Evolutionary conservation across 2,888 invertebrate genomes (phyloP), one percentile per base, ranked within the genome.

Genomic region (Anthoptus insignis): DNA sequence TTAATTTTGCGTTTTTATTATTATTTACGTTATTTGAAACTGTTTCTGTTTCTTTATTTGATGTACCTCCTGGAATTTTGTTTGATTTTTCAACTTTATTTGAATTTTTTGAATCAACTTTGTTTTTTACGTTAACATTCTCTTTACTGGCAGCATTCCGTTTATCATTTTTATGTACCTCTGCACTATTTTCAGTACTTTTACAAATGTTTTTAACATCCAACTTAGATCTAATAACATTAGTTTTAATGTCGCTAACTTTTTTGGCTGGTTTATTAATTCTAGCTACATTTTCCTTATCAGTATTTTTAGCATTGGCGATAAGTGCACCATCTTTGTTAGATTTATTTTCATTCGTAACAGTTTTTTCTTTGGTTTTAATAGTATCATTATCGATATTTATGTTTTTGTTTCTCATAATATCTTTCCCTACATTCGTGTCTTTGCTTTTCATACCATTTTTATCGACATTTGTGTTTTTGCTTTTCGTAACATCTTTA

Each of bases 201-300:
- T 0, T n/a, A 14, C 13, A 27, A 52, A 21, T 11, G 29, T n/a
- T 52, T n/a, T 39, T n/a, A 39, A 1, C 19, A 29, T 7, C 13
- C 3, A 42, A 21, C 9, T 27, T 27, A 21, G 21, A 29, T 19
- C 13, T 34, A 13, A 11, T 24, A 60, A 32, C 34, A 16, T 32
- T 45, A 2, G 3, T 54, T 5, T 22, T 52, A 39, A 7, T 6
- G 8, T 5, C 8, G 16, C 19, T 9, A 16, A 5, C 16, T 42
- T 42, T 42, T 19, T 42, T 42, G 8, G 16, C 42, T 42, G 42
- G 19, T 16, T 9, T 19, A 11, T 42, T 42, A 5, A 9, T 42
- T 3, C 9, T 19, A 42, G 1, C 19, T 13, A 29, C 11, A 37
- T 63, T 54, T 54, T 24, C 61, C n/a, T 63, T 11, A 27, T 45